Percentiles rank a stretch among this genome's conserved stretches.
These are phyloP conservation scores for Hyppa rectilinea DNA, from an alignment of 2,888 invertebrate species.

Conservation along the genomic window DNA sequence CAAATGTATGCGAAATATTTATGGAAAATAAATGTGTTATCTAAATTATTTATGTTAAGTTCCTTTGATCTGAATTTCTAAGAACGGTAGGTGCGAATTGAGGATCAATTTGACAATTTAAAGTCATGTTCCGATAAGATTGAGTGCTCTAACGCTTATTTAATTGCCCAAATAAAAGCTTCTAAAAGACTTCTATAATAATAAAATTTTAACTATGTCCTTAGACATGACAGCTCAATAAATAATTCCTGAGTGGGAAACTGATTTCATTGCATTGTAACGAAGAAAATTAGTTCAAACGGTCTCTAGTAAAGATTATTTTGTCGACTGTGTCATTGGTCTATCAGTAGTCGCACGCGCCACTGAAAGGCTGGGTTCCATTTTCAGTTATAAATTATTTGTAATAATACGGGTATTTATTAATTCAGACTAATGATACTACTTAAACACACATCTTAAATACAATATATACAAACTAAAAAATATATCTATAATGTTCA, in stretches of 20 bases:
- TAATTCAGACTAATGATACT: no score
- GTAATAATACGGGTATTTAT: no score
- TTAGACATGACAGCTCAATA: background rate
- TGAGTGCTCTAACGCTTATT: conserved; percentile 9
- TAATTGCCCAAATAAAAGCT: conserved; percentile 28
- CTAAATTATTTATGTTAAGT: conserved; percentile 4
- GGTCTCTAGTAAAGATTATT: background rate
- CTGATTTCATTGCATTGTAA: background rate
- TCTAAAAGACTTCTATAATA: conserved; percentile 7
- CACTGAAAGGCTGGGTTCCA: no score
- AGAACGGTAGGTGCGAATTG: conserved; percentile 25
- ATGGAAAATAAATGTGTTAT: conserved; percentile 18
- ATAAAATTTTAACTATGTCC: background rate
- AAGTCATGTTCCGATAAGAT: conserved; percentile 24
- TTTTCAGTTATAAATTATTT: no score
- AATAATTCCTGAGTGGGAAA: background rate
- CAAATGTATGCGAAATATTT: conserved; percentile 23
- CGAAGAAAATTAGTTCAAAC: background rate
- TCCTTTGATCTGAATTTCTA: conserved; percentile 16
- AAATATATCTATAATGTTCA: no score
- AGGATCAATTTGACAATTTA: conserved; percentile 26
- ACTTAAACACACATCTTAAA: no score
- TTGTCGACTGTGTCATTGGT: no score
- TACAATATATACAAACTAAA: no score
- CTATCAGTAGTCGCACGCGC: no score